phyloP scores from a whole-genome alignment of 2,797 vertebrate genomes.

The Antennarius maculatus region DNA sequence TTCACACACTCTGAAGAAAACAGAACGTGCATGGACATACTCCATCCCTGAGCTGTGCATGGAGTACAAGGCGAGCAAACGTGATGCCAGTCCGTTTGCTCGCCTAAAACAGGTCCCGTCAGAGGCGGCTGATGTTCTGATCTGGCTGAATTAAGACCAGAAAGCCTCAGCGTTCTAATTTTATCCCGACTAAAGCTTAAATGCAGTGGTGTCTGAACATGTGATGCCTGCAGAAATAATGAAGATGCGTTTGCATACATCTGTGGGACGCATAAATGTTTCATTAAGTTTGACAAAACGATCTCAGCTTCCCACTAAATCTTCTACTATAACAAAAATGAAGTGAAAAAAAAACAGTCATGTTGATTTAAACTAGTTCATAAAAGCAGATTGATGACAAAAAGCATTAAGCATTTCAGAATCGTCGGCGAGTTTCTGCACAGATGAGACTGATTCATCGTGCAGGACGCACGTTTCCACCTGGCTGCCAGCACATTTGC shows the following conservation, averaged over 20 bases:
- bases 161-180: background rate
- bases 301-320: no score
- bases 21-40: conserved; percentile 30
- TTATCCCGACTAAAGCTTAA: background rate
- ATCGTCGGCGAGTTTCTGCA: background rate
- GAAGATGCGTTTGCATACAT: no score
- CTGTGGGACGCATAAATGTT: no score
- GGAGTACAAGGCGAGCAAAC: conserved; percentile 51
- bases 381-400: no score
- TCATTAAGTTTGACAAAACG: no score
- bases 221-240: background rate
- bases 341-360: no score
- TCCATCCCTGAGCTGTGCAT: conserved; percentile 14
- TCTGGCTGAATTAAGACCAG: conserved; percentile 7
- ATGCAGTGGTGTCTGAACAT: background rate
- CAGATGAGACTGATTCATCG: conserved; percentile 9
- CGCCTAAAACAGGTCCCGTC: conserved; percentile 8
- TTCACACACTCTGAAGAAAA: conserved; percentile 8
- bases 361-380: background rate
- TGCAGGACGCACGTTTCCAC: conserved; percentile 33
- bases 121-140: conserved; percentile 6
- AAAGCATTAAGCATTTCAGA: background rate
- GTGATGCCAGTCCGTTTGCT: conserved; percentile 35
- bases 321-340: no score
- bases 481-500: conserved; percentile 36